phyloP scores from a whole-genome alignment of 1,140 invertebrate genomes.

The Rhopalosiphum maidis region DNA sequence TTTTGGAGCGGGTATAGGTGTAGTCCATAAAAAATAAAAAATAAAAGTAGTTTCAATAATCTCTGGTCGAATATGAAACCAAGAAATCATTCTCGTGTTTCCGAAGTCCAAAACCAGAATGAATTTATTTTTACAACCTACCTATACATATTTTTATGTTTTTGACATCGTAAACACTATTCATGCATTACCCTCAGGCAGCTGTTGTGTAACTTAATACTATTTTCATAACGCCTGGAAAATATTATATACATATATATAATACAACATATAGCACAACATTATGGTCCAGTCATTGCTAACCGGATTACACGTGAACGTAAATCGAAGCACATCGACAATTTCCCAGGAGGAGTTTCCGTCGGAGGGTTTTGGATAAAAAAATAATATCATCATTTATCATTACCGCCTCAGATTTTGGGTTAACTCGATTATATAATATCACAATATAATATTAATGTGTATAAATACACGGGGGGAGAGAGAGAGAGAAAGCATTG shows the following conservation, averaged over 20 bases:
- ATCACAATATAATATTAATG: background rate
- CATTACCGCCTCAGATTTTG: background rate
- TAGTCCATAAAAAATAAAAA: background rate
- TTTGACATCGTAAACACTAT: background rate
- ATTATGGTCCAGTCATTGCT: background rate
- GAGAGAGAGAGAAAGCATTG: background rate
- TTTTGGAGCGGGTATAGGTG: background rate
- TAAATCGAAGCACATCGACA: background rate
- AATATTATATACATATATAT: background rate
- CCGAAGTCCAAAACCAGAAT: background rate
- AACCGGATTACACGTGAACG: background rate
- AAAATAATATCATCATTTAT: slow-evolving; percentile 29
- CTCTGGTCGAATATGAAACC: background rate
- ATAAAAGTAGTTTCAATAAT: background rate
- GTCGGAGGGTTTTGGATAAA: background rate
- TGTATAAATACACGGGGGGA: background rate
- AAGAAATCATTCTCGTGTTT: background rate
- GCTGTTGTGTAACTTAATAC: background rate
- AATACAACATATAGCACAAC: background rate
- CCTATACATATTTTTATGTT: background rate
- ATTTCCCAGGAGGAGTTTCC: background rate
- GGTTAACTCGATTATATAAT: slow-evolving; percentile 15
- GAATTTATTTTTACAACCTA: background rate
- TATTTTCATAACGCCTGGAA: background rate
- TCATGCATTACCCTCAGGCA: background rate